Conservation (phyloP, 1,140 invertebrate genomes). For the Helicoverpa armigera region DNA sequence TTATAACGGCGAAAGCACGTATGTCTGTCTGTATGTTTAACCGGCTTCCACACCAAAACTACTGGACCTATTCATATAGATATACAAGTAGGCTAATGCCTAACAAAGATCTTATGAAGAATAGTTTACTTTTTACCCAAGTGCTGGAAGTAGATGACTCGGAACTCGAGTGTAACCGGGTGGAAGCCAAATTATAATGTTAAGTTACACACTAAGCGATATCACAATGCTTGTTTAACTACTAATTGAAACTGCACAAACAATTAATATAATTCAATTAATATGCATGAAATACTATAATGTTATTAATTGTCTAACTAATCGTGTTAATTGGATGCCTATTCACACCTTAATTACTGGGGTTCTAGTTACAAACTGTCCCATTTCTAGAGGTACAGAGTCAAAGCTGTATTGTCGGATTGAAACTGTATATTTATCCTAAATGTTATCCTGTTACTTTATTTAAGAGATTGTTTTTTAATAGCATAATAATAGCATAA, state of each 20-base stretch:
- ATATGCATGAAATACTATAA: slow-evolving; percentile 9
- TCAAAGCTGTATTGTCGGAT: background rate
- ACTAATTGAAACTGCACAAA: background rate
- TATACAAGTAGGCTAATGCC: no score
- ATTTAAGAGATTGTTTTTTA: background rate
- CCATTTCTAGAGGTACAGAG: background rate
- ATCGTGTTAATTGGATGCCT: slow-evolving; percentile 8
- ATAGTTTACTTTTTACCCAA: background rate
- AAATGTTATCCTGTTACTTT: background rate
- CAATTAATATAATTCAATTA: background rate
- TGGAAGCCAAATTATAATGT: no score
- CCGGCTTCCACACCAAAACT: no score
- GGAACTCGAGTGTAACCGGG: no score
- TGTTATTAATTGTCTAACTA: background rate
- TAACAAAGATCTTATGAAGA: no score
- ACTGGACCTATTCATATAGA: no score
- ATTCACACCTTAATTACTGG: background rate
- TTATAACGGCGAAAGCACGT: no score
- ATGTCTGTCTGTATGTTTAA: no score
- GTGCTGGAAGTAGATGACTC: no score
- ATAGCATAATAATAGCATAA: no score
- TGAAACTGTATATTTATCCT: background rate
- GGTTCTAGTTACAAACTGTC: background rate
- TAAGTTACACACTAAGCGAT: background rate
- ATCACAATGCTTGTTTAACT: background rate